These are phyloP conservation scores for Telmatherina bonti DNA, from an alignment of 2,797 vertebrate genomes.

Conservation along the genomic window DNA sequence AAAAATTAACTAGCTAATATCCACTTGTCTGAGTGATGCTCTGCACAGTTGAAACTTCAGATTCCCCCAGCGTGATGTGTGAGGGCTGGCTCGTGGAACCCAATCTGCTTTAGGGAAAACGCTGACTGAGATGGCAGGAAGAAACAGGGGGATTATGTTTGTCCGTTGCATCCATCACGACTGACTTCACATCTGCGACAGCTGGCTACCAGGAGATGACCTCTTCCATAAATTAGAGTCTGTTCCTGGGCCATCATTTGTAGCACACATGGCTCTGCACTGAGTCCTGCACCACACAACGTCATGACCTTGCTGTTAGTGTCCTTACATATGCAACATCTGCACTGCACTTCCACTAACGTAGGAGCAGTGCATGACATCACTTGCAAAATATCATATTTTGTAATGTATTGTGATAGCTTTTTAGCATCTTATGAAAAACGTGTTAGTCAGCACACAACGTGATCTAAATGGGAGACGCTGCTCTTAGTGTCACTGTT, in stretches of 20 bases:
- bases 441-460: conserved; percentile 36
- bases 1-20: conserved; percentile 89
- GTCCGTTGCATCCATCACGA: conserved; percentile 71
- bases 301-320: conserved; percentile 58
- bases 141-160: conserved; percentile 66
- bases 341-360: conserved; percentile 18
- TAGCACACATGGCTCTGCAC: conserved; percentile 31
- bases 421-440: conserved; percentile 56
- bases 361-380: conserved; percentile 1
- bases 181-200: conserved; percentile 53
- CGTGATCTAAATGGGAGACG: conserved; percentile 6
- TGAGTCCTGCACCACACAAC: conserved; percentile 29
- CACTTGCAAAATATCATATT: conserved; percentile 9
- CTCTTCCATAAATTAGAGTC: conserved; percentile 48
- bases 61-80: conserved; percentile 78
- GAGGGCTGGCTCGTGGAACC: conserved; percentile 77
- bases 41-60: conserved; percentile 81
- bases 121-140: conserved; percentile 78
- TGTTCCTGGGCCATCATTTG: conserved; percentile 55
- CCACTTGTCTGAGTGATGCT: conserved; percentile 84
- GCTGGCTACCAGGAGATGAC: conserved; percentile 60
- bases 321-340: conserved; percentile 50
- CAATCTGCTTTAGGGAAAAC: conserved; percentile 77
- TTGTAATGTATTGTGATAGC: conserved; percentile 20
- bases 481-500: conserved; percentile 18